These are phyloP conservation scores for Achlya flavicornis DNA, from an alignment of 2,888 invertebrate genomes.

Conservation along the genomic window DNA sequence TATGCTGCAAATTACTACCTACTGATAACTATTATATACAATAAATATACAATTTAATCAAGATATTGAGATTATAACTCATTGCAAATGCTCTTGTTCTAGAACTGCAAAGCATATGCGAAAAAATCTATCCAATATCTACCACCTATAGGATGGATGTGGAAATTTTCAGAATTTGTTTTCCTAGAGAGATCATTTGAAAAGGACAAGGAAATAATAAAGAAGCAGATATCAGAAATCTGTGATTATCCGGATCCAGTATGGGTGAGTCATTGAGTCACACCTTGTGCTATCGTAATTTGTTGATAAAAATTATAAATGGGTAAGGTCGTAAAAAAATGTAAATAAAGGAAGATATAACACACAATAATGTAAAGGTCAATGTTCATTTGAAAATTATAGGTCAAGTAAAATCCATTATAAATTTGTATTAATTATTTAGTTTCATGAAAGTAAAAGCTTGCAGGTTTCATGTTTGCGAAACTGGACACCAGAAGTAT, in stretches of 20 bases:
- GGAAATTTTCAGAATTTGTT: constrained; percentile 97
- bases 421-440: too few relatives aligned
- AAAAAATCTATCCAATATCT: constrained; percentile 96
- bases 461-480: too few relatives aligned
- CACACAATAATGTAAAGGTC: too few relatives aligned
- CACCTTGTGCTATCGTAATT: constrained; percentile 8
- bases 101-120: constrained; percentile 97
- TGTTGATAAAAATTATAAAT: not conserved
- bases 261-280: constrained; percentile 89
- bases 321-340: too few relatives aligned
- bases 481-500: too few relatives aligned
- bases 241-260: constrained; percentile 95
- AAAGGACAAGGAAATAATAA: constrained; percentile 93
- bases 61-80: not conserved
- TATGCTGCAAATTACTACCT: not conserved
- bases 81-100: constrained; percentile 51
- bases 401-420: too few relatives aligned
- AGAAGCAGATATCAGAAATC: constrained; percentile 90
- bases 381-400: too few relatives aligned
- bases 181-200: constrained; percentile 96
- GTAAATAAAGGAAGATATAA: too few relatives aligned
- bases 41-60: too few relatives aligned
- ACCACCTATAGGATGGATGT: constrained; percentile 97
- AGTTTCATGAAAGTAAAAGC: too few relatives aligned
- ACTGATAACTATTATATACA: too few relatives aligned